Evolutionary conservation across 1,140 invertebrate genomes (phyloP), one percentile per base, ranked within the genome.

Genomic region (Drosophila quadrilineata): DNA sequence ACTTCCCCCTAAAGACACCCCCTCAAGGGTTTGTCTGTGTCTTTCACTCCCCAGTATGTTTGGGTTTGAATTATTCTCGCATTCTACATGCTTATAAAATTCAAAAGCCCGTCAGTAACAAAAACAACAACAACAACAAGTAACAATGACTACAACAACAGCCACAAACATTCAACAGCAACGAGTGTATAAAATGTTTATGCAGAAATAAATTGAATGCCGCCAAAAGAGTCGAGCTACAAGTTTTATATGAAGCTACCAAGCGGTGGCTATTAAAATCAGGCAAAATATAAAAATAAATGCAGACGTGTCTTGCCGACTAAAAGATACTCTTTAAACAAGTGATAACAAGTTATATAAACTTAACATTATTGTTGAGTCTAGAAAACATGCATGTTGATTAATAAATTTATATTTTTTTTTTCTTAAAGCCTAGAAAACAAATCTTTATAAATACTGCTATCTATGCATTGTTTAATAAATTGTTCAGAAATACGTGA

Each of bases 191-290:
- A 73, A 82, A 71, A 82, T 70, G 73, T 69, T 66, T 73, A 64
- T 84, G 59, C 71, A 70, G 38, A 70, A 72, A 84, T 82, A 84
- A 82, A 82, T 82, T 82, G 76, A 82, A 82, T 77, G 76, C 60
- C 73, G 52, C 50, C 40, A 54, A 56, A 63, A 49, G 49, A 54
- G 41, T 36, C 24, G 48, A 41, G 8, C 33, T n/a, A 4, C 22
- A 21, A 41, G 29, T 31, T 21, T 16, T 29, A 16, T 17, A 21
- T 26, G 19, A 24, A 31, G 48, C 19, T 41, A 35, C 28, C 43
- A 63, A 57, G 45, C 53, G 58, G 49, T 38, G 43, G 79, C 77
- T 79, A 85, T 85, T 85, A 65, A 58, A 65, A 50, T 65, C 45
- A 43, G 43, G 6, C n/a, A 22, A 65, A 63, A 71, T 71, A 68